phyloP scores from a whole-genome alignment of 1,140 invertebrate species.

The Limonius californicus region DNA sequence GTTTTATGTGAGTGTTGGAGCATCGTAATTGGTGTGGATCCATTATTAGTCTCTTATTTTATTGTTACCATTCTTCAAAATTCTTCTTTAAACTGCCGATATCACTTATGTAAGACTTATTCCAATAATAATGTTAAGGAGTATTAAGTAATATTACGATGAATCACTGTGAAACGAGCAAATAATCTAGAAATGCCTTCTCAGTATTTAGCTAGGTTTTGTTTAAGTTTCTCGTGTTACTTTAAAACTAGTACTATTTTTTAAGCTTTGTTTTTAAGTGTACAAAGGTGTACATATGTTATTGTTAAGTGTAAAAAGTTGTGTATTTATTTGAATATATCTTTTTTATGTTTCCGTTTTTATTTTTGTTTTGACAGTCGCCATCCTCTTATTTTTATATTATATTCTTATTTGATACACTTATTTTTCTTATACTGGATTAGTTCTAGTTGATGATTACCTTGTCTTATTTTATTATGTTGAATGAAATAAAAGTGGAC shows the following conservation, averaged over 20 bases:
- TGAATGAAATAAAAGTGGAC: too few species aligned
- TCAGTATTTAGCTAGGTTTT: conserved; percentile 6
- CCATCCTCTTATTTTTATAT: too few species aligned
- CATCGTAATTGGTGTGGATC: background rate
- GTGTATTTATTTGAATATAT: conserved; percentile 14
- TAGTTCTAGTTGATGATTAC: too few species aligned
- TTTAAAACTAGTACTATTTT: background rate
- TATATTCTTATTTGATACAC: too few species aligned
- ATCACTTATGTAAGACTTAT: background rate
- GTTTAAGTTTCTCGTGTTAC: background rate
- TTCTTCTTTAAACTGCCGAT: background rate
- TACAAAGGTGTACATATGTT: conserved; percentile 14
- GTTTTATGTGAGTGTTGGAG: background rate
- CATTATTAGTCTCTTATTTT: background rate
- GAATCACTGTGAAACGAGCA: background rate
- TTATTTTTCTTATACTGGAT: too few species aligned
- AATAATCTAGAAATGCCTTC: conserved; percentile 9
- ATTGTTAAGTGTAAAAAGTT: conserved; percentile 8
- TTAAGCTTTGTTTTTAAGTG: background rate
- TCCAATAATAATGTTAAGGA: background rate
- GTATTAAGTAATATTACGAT: too few species aligned
- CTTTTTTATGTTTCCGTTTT: conserved; percentile 11
- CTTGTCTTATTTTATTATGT: too few species aligned
- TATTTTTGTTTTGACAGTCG: background rate
- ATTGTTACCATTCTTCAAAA: background rate